Evolutionary conservation across 2,113 vertebrate species (phyloP).

Genomic region (Tylochromis polylepis): DNA sequence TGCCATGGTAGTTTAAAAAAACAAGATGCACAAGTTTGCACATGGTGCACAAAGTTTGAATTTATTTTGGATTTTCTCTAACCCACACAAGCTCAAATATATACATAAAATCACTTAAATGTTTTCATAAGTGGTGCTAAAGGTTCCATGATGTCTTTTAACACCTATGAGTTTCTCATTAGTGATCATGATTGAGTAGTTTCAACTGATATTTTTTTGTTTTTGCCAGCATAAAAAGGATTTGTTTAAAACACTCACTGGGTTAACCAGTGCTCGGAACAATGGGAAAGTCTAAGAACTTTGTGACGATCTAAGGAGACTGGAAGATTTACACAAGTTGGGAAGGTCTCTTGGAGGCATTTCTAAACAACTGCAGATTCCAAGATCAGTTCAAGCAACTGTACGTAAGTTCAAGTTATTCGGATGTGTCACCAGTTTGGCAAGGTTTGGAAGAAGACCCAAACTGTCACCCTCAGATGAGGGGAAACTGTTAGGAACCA

Average conservation of each 20-base stretch:
- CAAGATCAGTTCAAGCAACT: neutral
- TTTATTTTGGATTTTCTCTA: neutral
- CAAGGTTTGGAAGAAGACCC: neutral
- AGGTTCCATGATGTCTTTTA: neutral
- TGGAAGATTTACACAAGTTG: neutral
- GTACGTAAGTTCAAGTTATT: neutral
- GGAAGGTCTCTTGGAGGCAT: neutral
- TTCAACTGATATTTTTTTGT: neutral
- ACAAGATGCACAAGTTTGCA: neutral
- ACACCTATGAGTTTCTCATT: no score
- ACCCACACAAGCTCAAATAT: neutral
- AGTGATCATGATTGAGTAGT: neutral
- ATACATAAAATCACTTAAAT: neutral
- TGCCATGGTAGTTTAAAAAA: neutral
- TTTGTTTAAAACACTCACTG: neutral
- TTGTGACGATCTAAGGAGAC: neutral
- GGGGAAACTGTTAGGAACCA: neutral
- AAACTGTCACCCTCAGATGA: neutral
- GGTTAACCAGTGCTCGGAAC: neutral
- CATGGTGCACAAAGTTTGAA: neutral
- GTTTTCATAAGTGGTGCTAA: neutral
- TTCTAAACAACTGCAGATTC: neutral
- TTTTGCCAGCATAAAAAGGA: neutral
- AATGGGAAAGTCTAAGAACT: neutral
- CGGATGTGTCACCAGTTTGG: neutral